phyloP scores from a whole-genome alignment of 1,140 invertebrate genomes.

The Drosophila varians region DNA sequence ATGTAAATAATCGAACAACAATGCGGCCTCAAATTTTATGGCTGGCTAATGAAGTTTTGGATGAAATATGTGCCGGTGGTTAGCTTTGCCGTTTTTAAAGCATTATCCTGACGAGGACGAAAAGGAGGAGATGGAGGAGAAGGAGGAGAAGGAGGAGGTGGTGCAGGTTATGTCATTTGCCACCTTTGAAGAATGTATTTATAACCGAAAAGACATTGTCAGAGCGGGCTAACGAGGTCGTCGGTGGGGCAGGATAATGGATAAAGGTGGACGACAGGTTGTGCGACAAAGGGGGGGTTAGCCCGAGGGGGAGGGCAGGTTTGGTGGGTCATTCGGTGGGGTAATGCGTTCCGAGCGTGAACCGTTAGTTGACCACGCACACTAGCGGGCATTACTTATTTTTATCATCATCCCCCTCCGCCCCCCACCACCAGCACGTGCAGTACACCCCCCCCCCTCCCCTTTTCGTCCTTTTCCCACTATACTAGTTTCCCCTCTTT shows the following conservation, averaged over 20 bases:
- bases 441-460: conserved; percentile 3
- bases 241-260: conserved; percentile 8
- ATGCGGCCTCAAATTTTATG: background rate
- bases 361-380: conserved; percentile 53
- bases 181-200: conserved; percentile 47
- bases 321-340: conserved; percentile 7
- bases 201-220: conserved; percentile 48
- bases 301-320: too few relatives aligned
- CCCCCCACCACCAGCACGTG: conserved; percentile 19
- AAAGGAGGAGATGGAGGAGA: too few relatives aligned
- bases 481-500: background rate
- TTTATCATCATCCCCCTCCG: conserved; percentile 26
- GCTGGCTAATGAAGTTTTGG: conserved; percentile 2
- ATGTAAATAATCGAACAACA: conserved; percentile 1
- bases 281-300: too few relatives aligned
- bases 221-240: conserved; percentile 30
- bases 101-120: background rate
- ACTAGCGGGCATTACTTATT: conserved; percentile 41
- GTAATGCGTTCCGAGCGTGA: conserved; percentile 45
- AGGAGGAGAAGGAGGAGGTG: background rate
- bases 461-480: background rate
- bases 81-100: background rate
- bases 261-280: background rate
- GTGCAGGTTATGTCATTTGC: conserved; percentile 36
- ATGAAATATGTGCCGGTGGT: background rate